Percentiles rank a stretch among this genome's conserved stretches.
phyloP scores from a whole-genome alignment of 2,113 vertebrate species.

The Seriola aureovittata region DNA sequence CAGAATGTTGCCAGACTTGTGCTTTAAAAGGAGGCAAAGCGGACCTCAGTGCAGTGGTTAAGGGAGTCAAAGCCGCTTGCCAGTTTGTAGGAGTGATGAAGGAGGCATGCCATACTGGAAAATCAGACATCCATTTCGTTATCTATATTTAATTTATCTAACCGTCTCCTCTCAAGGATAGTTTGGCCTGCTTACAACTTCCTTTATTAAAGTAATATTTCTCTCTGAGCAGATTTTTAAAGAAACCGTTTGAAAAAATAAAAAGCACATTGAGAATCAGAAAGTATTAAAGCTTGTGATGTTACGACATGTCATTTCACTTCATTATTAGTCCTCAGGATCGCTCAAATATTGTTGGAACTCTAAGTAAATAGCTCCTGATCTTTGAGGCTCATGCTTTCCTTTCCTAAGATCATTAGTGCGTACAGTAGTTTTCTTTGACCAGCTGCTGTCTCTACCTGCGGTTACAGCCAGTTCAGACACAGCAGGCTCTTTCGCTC shows the following conservation, averaged over 20 bases:
- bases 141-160: not conserved
- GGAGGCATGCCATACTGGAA: not conserved
- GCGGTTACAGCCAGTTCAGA: slow-evolving; percentile 29
- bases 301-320: slow-evolving; percentile 10
- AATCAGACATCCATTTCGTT: slow-evolving; percentile 13
- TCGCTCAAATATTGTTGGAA: slow-evolving; percentile 40
- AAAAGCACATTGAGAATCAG: not conserved
- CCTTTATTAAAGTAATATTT: slow-evolving; percentile 56
- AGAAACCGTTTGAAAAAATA: not conserved
- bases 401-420: slow-evolving; percentile 39
- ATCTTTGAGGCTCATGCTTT: not conserved
- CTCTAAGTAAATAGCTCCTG: slow-evolving; percentile 27
- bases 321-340: slow-evolving; percentile 27
- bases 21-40: not conserved
- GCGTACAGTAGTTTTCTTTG: slow-evolving; percentile 57
- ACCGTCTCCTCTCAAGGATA: not conserved
- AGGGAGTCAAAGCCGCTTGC: not conserved
- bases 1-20: not conserved
- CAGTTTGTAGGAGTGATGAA: slow-evolving; percentile 6
- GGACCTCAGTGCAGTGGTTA: not conserved
- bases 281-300: not conserved
- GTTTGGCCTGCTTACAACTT: slow-evolving; percentile 2
- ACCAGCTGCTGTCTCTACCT: slow-evolving; percentile 44
- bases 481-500: slow-evolving; percentile 63
- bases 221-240: not conserved